Evolutionary conservation across 2,888 invertebrate species (phyloP), one percentile per base, ranked within the genome.

Genomic region (Rosalia funebris): DNA sequence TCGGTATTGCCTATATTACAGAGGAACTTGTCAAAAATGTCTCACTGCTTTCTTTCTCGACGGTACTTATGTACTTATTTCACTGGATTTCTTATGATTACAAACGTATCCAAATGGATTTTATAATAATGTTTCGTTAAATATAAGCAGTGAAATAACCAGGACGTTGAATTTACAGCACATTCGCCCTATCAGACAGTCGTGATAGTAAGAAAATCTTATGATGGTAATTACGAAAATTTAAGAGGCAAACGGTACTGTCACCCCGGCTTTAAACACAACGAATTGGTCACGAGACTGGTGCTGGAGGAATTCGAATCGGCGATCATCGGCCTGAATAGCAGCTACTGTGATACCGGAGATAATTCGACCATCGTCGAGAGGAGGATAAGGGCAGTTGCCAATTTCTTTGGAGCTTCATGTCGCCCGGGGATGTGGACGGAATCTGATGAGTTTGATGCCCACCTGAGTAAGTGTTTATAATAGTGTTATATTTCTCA

Each of bases 401-500:
- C 82, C 46, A 73, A 78, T 0, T 90, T 88, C 83, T 92, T 93
- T 82, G 84, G 85, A 0, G 81, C 83, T 0, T 88, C 88, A 61
- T 93, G 93, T 80, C 84, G 91, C 46, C 92, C 92, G 2, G 92
- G 92, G 0, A 75, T 80, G 0, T 91, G 91, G 91, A 85, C 86
- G 1, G 72, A 82, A 14, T 86, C 88, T 63, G 63, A 70, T 0
- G 77, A 82, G 0, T 78, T 86, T 0, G 87, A 90, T 71, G 75
- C 77, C 9, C 70, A 75, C 46, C 82, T 90, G 9, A 89, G 91
- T 91, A 80, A 85, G 87, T 81, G 10, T n/a, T n/a, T n/a, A n/a
- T n/a, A n/a, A n/a, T n/a, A n/a, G n/a, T n/a, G n/a, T n/a, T n/a
- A n/a, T n/a, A n/a, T n/a, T n/a, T n/a, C n/a, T n/a, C n/a, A n/a